Evolutionary conservation across 2,888 invertebrate genomes (phyloP), one percentile per base, ranked within the genome.

Genomic region (Brenthis daphne): DNA sequence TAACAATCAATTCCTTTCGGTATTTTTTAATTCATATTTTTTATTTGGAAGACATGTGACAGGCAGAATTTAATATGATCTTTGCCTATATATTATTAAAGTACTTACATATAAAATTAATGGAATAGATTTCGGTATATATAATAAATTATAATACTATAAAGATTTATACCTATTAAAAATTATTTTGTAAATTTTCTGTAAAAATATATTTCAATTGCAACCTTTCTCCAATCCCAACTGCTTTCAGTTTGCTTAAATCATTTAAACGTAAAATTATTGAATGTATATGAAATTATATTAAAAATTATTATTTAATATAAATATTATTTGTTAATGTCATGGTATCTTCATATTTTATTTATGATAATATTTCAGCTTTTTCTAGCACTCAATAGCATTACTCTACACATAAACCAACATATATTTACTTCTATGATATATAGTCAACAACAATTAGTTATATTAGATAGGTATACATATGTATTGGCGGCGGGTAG

Each of bases 391-490:
- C 37, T 63, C 33, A 20, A 43, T 63, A 24, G 16, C 24, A 24
- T 20, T 20, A 47, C 13, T 47, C 64, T 64, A 64, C 54, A 24
- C 55, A 12, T 64, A 54, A 54, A 64, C 50, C 60, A 47, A 67
- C 55, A 20, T 61, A 61, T 48, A 60, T 53, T 54, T 76, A 70
- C 55, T 70, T 70, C 65, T 76, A 76, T 24, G 56, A 73, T 77
- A 75, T 76, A 79, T 77, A 77, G 77, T 80, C 78, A 82, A 82
- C 81, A 83, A 83, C 81, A 79, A 75, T 79, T 78, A 75, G 58
- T 37, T 58, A 56, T 63, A 67, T 65, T n/a, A n/a, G 16, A 24
- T 29, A 20, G 20, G 20, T 37, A 64, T 57, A 54, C 14, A 16
- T 48, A 64, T n/a, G 14, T 51, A 8, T 51, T 51, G 37, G 37